A percentile compares a stretch with the other conserved stretches of the same genome.
These are phyloP conservation scores for Steinernema khuongi DNA, from an alignment of 1,140 invertebrate species.

Conservation along the genomic window DNA sequence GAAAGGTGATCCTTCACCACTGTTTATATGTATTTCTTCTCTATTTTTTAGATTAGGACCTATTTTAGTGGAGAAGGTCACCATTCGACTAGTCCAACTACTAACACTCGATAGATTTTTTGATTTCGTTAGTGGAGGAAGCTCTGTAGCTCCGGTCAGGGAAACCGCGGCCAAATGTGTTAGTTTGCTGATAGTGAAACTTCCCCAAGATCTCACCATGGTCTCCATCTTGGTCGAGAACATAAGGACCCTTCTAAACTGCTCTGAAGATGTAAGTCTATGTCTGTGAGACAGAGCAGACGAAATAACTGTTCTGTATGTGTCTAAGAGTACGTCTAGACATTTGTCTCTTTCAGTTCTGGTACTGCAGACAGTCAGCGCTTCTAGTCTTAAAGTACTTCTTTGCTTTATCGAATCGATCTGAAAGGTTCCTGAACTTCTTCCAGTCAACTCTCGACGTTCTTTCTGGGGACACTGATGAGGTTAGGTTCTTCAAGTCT, in stretches of 20 bases:
- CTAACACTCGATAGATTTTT: background rate
- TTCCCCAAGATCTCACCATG: background rate
- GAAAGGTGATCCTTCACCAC: background rate
- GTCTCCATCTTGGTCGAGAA: background rate
- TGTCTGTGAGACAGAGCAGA: too few relatives aligned
- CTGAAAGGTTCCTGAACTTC: background rate
- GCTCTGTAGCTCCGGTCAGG: background rate
- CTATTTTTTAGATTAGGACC: conserved; percentile 8
- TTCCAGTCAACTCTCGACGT: background rate
- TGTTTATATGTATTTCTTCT: background rate
- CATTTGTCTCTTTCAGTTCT: conserved; percentile 29
- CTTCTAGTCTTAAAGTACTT: conserved; percentile 38
- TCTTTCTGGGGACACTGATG: background rate
- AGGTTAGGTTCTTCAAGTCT: background rate
- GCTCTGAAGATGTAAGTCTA: background rate
- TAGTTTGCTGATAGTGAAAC: background rate
- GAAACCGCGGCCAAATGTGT: conserved; percentile 2
- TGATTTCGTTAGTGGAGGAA: background rate
- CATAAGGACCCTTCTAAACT: background rate
- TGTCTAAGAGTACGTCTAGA: too few relatives aligned
- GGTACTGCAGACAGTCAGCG: conserved; percentile 33
- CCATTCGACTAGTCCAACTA: background rate
- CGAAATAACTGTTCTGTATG: too few relatives aligned
- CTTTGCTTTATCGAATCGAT: conserved; percentile 21
- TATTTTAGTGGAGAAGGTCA: background rate